Evolutionary conservation across 2,113 vertebrate species (phyloP).

Genomic region (Oncorhynchus gorbuscha): DNA sequence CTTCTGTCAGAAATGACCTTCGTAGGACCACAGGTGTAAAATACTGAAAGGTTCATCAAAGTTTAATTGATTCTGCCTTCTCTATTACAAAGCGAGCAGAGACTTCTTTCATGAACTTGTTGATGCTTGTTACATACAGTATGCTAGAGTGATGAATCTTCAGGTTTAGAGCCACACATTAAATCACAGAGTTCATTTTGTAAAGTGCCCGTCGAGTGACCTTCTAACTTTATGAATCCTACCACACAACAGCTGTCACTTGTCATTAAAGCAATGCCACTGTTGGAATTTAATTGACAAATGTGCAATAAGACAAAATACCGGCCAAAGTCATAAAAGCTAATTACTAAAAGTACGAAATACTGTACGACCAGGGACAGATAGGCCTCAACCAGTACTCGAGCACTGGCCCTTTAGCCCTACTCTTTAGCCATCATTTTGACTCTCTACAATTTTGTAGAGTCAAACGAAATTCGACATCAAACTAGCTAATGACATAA

Average conservation of each 20-base stretch:
- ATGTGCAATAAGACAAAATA: slow-evolving; percentile 39
- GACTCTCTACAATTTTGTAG: too few species aligned
- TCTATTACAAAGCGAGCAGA: not conserved
- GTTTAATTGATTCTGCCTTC: not conserved
- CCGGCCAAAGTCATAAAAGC: slow-evolving; percentile 48
- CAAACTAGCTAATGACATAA: too few species aligned
- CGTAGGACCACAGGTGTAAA: too few species aligned
- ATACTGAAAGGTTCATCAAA: too few species aligned
- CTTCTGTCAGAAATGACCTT: too few species aligned
- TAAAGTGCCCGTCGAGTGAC: slow-evolving; percentile 15
- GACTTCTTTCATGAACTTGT: not conserved
- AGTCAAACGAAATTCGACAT: too few species aligned
- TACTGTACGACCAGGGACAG: slow-evolving; percentile 18
- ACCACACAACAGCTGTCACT: not conserved
- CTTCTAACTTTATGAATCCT: not conserved
- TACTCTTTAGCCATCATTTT: too few species aligned
- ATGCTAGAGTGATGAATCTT: not conserved
- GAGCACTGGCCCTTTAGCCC: too few species aligned
- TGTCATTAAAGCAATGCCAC: not conserved
- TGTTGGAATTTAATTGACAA: slow-evolving; percentile 45
- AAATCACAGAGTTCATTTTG: slow-evolving; percentile 45
- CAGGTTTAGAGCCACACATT: slow-evolving; percentile 1
- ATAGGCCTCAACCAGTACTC: too few species aligned
- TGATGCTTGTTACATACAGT: not conserved
- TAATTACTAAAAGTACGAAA: slow-evolving; percentile 43